Evolutionary conservation across 2,888 invertebrate species (phyloP).

Genomic region (Lobophora halterata): DNA sequence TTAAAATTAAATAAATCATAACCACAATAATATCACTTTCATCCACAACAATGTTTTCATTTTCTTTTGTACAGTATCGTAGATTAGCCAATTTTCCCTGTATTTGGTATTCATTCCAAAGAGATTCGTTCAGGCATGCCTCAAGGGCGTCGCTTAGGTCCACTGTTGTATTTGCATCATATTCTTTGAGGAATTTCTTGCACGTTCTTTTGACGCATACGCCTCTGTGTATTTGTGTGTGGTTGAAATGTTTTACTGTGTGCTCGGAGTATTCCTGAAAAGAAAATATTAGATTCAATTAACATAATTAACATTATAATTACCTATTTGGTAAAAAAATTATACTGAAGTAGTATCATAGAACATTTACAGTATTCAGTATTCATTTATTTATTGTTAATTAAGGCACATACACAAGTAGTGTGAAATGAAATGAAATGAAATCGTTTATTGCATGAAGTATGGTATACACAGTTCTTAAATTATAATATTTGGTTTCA

Average conservation of each 20-base stretch:
- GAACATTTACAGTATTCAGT: too few relatives aligned
- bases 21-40: constrained; percentile 50
- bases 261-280: constrained; percentile 60
- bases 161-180: constrained; percentile 27
- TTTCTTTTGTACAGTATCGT: constrained; percentile 52
- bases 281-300: constrained; percentile 1
- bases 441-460: too few relatives aligned
- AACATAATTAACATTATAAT: too few relatives aligned
- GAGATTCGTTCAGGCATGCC: constrained; percentile 57
- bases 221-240: constrained; percentile 64
- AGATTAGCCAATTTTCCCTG: constrained; percentile 49
- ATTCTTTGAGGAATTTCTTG: constrained; percentile 32
- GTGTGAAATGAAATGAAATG: too few relatives aligned
- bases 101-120: constrained; percentile 51
- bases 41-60: constrained; percentile 43
- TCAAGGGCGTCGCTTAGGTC: constrained; percentile 50
- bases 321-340: too few relatives aligned
- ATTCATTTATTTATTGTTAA: too few relatives aligned
- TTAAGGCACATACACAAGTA: too few relatives aligned
- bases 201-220: constrained; percentile 59
- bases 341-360: too few relatives aligned
- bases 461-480: too few relatives aligned
- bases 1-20: constrained; percentile 41
- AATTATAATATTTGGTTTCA: too few relatives aligned
- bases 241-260: constrained; percentile 62